A percentile compares a stretch with the other conserved stretches of the same genome.
These are phyloP conservation scores for Crossaster papposus DNA, from an alignment of 53 echinoderm and acorn worm genomes.

Conservation along the genomic window DNA sequence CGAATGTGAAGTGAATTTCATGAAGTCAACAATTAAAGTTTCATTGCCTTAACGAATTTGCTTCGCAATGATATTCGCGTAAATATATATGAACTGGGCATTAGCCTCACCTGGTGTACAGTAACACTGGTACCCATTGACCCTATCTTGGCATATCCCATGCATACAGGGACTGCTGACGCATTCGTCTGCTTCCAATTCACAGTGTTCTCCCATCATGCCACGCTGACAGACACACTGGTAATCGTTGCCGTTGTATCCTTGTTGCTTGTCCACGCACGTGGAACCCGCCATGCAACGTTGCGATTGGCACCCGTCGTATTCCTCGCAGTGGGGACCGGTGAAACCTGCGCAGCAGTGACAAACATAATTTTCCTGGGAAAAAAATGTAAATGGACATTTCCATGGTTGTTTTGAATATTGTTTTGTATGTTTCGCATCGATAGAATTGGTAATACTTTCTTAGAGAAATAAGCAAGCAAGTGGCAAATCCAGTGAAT, in stretches of 20 bases:
- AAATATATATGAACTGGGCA: no score
- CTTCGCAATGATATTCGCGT: no score
- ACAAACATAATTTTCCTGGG: constrained; percentile 76
- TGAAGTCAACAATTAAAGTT: no score
- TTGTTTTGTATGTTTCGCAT: no score
- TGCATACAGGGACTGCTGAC: constrained; percentile 82
- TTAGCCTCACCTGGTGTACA: constrained; percentile 90
- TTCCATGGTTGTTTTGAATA: no score
- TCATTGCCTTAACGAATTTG: no score
- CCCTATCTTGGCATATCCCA: constrained; percentile 83
- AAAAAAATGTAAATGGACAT: neutral
- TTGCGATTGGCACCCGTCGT: constrained; percentile 78
- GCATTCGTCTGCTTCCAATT: constrained; percentile 91
- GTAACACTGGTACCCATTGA: constrained; percentile 95
- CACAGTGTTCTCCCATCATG: constrained; percentile 81
- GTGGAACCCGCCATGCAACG: constrained; percentile 77
- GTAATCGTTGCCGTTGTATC: constrained; percentile 80
- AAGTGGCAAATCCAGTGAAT: no score
- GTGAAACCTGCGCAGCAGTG: constrained; percentile 83
- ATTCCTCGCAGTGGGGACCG: constrained; percentile 78
- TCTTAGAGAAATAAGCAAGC: no score
- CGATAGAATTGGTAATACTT: no score
- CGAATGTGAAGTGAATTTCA: no score
- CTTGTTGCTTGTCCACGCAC: constrained; percentile 83
- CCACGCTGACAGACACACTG: constrained; percentile 88